Base-by-base conservation (phyloP, 2,888 invertebrate species). In the Callimorpha dominula region DNA sequence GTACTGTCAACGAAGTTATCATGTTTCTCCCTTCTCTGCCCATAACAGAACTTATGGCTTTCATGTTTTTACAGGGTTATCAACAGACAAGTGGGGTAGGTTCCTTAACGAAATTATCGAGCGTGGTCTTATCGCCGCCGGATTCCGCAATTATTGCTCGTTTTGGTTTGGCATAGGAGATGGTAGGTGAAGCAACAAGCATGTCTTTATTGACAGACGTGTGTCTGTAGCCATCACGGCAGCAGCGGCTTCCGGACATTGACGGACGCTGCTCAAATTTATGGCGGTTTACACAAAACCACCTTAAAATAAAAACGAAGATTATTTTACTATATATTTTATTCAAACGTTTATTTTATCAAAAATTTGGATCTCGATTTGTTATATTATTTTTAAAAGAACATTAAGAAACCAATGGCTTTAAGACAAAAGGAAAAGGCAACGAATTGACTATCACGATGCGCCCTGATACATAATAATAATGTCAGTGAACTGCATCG, bases 401-500 rank as follows among this genome's bases (percentile, higher is more conserved):
- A 9, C 12, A 11, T 57, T 63, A 52, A 64, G 52, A 64, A 62
- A 52, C 3, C 17, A 65, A 66, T 31, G 62, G 17, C 43, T 71
- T 67, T 65, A 65, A 70, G 62, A 52, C 63, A 42, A 73, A 66
- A 67, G 70, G 70, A 70, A 66, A 70, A 70, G 42, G 43, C 70
- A 70, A 70, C 49, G 46, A 67, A 70, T 67, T 66, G 67, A 12
- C 67, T 65, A 64, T 64, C 46, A 68, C 65, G 65, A 65, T 65
- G 69, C 42, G n/a, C 60, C 73, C 60, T 65, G 66, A 66, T 73
- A 73, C 67, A 67, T 70, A 70, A 67, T 52, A 73, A 66, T 64
- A 67, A 63, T 42, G 73, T 74, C 73, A 70, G 63, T 73, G 73
- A 73, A 73, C 73, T 70, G 66, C 66, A 70, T 49, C 46, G 15